Base-by-base conservation (phyloP, 1,140 invertebrate species). In the Coptotermes formosanus region DNA sequence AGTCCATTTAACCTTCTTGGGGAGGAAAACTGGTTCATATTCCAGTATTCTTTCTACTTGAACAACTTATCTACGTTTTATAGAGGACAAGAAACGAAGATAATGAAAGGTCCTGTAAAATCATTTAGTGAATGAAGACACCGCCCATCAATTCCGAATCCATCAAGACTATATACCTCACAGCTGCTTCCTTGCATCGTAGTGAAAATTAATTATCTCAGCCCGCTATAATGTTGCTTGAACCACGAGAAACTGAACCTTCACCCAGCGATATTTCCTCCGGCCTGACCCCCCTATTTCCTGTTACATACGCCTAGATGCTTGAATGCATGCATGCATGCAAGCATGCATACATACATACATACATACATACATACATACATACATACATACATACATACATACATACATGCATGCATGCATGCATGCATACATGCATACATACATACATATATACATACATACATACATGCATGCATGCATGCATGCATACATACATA, bases 311-410 rank as follows among this genome's bases (percentile, higher is more conserved):
- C 4, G 30, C 38, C 38, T 38, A 38, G 38, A 38, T 84, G 30
- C 83, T 38, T 84, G 83, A 25, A 43, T 84, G 43, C 83, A 44
- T 84, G 16, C 83, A 84, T 84, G 83, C 83, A 43, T 84, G 45
- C 83, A 44, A 55, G 11, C 83, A 43, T 84, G 45, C 83, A n/a
- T 84, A 43, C 83, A 84, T 84, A 44, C 83, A 43, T 84, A 44
- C 83, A 43, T 84, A 84, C 83, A n/a, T 84, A 43, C 83, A 84
- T 84, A 44, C 83, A 43, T 84, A 84, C 83, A n/a, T 52, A 43
- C 83, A 84, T 14, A 44, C 83, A 43, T 84, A 84, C 83, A 45
- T 84, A 43, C 83, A 84, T 84, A 84, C 12, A 4, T 84, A 84
- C 83, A 9, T 84, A 43, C 83, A 14, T 84, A 84, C 83, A 43